Base-by-base conservation (phyloP, 2,113 vertebrate species). In the Carassius carassius region DNA sequence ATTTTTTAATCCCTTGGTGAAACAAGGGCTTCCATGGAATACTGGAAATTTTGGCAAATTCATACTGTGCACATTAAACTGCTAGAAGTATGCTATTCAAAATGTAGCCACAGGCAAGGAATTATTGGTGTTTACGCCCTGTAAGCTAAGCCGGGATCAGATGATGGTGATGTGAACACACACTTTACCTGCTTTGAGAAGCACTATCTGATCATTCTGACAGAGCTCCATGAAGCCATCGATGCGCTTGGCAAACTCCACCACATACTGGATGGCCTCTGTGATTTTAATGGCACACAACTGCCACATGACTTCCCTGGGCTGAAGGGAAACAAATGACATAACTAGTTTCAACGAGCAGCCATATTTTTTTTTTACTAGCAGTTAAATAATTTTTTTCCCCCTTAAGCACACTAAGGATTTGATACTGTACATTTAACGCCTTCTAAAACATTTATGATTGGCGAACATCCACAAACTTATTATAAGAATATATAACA, bases 191-290 rank as follows among this genome's bases (percentile, higher is more conserved):
- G 98, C 98, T 99, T 99, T 99, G 91, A 99, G 96, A 96, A 99
- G 97, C 95, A 99, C 98, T 92, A 99, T 99, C 94, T 99, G 98
- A 96, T 99, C 98, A 47, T 99, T 99, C 95, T 99, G 98, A 97
- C 98, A 99, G 94, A 99, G 96, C 93, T 99, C 98, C 98, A 99
- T 99, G 93, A 99, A 99, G 92, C 98, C 98, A 88, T 99, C 98
- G 90, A 99, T 99, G 95, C 98, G 98, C 94, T 99, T 99, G 96
- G 98, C 98, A 91, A 99, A 99, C 95, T 99, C 98, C 94, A 99
- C 98, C 94, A 99, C 98, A 65, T 99, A 99, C 94, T 99, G 98
- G 92, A 99, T 99, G 88, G 98, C 97, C 96, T 99, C 98, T 86
- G 98, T 99, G 89, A 99, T 98, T 95, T 99, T 99, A 94, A 99